These are phyloP conservation scores for Cyclophora punctaria DNA, from an alignment of 2,888 invertebrate species.

Conservation along the genomic window DNA sequence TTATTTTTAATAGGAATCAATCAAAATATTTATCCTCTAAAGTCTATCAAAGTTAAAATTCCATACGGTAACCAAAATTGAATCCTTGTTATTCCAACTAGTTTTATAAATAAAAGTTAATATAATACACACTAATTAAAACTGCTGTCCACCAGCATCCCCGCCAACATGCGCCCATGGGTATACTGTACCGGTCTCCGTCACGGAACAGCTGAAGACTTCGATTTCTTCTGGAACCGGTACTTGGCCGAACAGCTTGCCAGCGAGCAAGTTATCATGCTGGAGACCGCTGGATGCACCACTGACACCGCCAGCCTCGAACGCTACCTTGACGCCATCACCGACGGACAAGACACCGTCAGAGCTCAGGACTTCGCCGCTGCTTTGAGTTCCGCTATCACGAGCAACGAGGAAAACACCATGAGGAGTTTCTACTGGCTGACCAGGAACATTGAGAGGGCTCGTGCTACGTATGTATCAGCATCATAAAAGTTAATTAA, in stretches of 20 bases:
- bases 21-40: too few relatives aligned
- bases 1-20: too few relatives aligned
- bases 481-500: too few relatives aligned
- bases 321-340: constrained; percentile 40
- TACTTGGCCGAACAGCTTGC: constrained; percentile 77
- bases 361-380: constrained; percentile 58
- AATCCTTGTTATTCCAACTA: neutral
- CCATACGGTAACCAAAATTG: too few relatives aligned
- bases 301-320: constrained; percentile 50
- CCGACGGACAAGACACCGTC: constrained; percentile 32
- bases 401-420: constrained; percentile 73
- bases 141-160: constrained; percentile 27
- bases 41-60: too few relatives aligned
- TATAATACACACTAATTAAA: neutral
- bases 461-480: constrained; percentile 31
- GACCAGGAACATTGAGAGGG: constrained; percentile 32
- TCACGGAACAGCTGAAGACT: constrained; percentile 76
- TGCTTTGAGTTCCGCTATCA: constrained; percentile 65
- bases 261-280: constrained; percentile 79
- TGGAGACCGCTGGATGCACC: constrained; percentile 81
- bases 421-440: constrained; percentile 73
- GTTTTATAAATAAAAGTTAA: neutral
- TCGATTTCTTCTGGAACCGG: constrained; percentile 78
- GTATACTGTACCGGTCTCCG: constrained; percentile 85
- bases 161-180: constrained; percentile 74